These are phyloP conservation scores for Ursus arctos DNA, from an alignment of 2,113 vertebrate genomes.

Conservation along the genomic window DNA sequence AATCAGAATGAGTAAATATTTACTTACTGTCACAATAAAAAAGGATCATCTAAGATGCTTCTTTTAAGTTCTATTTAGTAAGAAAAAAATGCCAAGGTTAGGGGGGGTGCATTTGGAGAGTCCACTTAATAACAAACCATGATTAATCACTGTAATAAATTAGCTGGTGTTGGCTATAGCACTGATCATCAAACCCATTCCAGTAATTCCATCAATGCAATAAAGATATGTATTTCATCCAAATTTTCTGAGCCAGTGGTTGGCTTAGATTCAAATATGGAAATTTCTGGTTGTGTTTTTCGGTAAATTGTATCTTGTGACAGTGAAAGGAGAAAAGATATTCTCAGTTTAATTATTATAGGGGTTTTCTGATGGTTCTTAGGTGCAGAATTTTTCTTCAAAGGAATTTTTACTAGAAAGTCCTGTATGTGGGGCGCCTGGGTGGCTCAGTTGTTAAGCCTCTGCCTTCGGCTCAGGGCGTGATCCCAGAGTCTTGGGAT, in stretches of 20 bases:
- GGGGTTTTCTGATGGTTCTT: not conserved
- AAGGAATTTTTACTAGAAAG: not conserved
- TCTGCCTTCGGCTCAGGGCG: no score
- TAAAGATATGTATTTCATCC: not conserved
- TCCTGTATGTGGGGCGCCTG: not conserved
- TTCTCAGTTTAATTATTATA: not conserved
- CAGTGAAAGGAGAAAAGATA: not conserved
- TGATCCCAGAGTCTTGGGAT: no score
- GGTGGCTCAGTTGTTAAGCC: no score
- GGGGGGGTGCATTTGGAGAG: not conserved
- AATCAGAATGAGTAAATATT: not conserved
- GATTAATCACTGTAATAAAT: constrained; percentile 69
- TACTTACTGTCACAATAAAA: not conserved
- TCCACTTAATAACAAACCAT: not conserved
- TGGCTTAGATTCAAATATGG: constrained; percentile 39
- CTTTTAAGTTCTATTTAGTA: constrained; percentile 33
- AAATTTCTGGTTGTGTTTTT: constrained; percentile 33
- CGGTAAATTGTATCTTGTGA: constrained; percentile 21
- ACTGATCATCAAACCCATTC: constrained; percentile 46
- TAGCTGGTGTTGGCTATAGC: not conserved
- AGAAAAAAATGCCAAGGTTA: not conserved
- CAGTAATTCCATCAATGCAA: constrained; percentile 32
- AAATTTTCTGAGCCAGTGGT: constrained; percentile 48
- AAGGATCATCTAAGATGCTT: not conserved
- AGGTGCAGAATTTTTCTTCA: not conserved